A percentile compares a stretch with the other conserved stretches of the same genome.
Conservation (phyloP, 2,888 invertebrate genomes). For the Silvanus unidentatus region DNA sequence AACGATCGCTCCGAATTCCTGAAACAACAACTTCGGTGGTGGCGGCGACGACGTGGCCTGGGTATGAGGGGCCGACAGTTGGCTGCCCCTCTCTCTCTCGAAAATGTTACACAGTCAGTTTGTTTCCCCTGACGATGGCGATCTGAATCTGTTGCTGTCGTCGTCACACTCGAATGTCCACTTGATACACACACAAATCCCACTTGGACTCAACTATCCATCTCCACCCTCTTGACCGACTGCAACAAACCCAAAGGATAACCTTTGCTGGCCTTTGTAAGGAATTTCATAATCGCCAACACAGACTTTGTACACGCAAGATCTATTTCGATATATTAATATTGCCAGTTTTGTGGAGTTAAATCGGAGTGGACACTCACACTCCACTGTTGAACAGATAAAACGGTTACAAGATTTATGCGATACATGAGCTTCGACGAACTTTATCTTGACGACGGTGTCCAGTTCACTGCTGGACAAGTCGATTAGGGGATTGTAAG, state of each 20-base stretch:
- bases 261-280: slow-evolving; percentile 28
- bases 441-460: slow-evolving; percentile 9
- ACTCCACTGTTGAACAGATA: too few species aligned
- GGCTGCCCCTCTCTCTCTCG: neutral
- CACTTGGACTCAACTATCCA: slow-evolving; percentile 13
- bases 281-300: slow-evolving; percentile 34
- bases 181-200: slow-evolving; percentile 28
- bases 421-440: slow-evolving; percentile 18
- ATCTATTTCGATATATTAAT: slow-evolving; percentile 22
- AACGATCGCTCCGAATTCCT: slow-evolving; percentile 42
- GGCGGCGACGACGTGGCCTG: neutral
- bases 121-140: too few species aligned
- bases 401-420: slow-evolving; percentile 21
- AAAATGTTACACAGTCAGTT: too few species aligned
- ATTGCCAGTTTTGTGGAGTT: slow-evolving; percentile 5
- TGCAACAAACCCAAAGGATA: slow-evolving; percentile 21
- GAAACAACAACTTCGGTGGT: slow-evolving; percentile 19
- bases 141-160: neutral
- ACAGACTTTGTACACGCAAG: slow-evolving; percentile 17
- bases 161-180: slow-evolving; percentile 21
- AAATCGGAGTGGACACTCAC: too few species aligned
- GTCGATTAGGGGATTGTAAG: too few species aligned
- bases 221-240: slow-evolving; percentile 6
- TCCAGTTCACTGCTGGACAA: neutral
- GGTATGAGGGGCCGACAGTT: neutral